These are phyloP conservation scores for Melanostigma gelatinosum DNA, from an alignment of 2,113 vertebrate genomes.

Conservation along the genomic window DNA sequence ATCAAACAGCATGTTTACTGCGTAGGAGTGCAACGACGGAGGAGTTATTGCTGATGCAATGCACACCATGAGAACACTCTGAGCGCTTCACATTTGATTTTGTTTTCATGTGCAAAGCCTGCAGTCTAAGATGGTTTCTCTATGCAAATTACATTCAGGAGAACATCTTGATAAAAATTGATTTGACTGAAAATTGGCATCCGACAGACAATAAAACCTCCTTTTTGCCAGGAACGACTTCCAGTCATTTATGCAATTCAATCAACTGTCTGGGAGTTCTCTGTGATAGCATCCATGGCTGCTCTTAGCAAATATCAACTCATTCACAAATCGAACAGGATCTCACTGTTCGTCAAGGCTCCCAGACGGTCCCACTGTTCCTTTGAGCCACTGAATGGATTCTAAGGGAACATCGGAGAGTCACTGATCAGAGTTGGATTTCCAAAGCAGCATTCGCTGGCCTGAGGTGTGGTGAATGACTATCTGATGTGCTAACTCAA, in stretches of 20 bases:
- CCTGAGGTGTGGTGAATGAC: neutral
- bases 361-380: neutral
- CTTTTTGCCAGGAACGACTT: slow-evolving; percentile 12
- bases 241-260: slow-evolving; percentile 13
- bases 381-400: neutral
- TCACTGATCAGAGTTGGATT: neutral
- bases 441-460: neutral
- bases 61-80: slow-evolving; percentile 34
- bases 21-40: slow-evolving; percentile 25
- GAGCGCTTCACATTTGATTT: slow-evolving; percentile 26
- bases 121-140: slow-evolving; percentile 18
- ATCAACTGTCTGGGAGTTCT: neutral
- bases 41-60: slow-evolving; percentile 49
- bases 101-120: slow-evolving; percentile 25
- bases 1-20: slow-evolving; percentile 73
- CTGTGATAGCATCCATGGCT: neutral
- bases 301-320: neutral
- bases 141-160: slow-evolving; percentile 20
- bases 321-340: neutral
- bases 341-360: neutral
- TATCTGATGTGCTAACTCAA: neutral
- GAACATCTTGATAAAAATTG: slow-evolving; percentile 53
- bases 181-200: slow-evolving; percentile 38
- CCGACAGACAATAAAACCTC: slow-evolving; percentile 25
- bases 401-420: neutral